These are phyloP conservation scores for Drosophila seclusa DNA, from an alignment of 2,888 invertebrate genomes.

Conservation along the genomic window DNA sequence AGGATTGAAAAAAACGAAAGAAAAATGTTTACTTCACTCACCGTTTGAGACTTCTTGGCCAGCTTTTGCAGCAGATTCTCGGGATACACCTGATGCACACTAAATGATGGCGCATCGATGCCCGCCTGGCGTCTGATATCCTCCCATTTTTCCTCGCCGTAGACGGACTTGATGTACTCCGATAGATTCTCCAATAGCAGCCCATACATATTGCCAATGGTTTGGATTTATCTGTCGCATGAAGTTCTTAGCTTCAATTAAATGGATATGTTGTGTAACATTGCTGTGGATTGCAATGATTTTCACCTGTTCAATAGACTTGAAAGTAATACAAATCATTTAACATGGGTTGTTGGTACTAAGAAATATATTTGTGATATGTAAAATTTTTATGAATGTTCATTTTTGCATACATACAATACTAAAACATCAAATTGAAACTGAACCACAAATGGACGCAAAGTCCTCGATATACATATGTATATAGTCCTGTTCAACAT, in stretches of 20 bases:
- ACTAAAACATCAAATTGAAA: not conserved
- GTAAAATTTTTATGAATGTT: not conserved
- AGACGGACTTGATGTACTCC: slow-evolving; percentile 95
- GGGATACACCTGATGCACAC: slow-evolving; percentile 96
- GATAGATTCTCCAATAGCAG: slow-evolving; percentile 96
- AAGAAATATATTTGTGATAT: too few species aligned
- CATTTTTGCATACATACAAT: not conserved
- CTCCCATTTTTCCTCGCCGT: slow-evolving; percentile 97
- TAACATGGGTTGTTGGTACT: not conserved
- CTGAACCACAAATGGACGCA: not conserved
- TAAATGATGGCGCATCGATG: slow-evolving; percentile 94
- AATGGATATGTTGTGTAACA: slow-evolving; percentile 11
- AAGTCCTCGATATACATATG: slow-evolving; percentile 10
- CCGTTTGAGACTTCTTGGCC: slow-evolving; percentile 94
- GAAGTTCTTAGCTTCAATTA: slow-evolving; percentile 3
- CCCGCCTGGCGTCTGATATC: slow-evolving; percentile 93
- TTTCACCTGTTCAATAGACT: slow-evolving; percentile 12
- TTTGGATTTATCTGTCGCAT: slow-evolving; percentile 1
- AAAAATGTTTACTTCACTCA: slow-evolving; percentile 78
- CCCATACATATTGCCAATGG: slow-evolving; percentile 92
- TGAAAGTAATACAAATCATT: not conserved
- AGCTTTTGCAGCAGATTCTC: slow-evolving; percentile 94
- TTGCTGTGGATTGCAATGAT: slow-evolving; percentile 1
- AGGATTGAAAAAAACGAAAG: not conserved
- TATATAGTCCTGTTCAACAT: not conserved